phyloP scores from a whole-genome alignment of 2,888 invertebrate species.

The Philereme vetulata region DNA sequence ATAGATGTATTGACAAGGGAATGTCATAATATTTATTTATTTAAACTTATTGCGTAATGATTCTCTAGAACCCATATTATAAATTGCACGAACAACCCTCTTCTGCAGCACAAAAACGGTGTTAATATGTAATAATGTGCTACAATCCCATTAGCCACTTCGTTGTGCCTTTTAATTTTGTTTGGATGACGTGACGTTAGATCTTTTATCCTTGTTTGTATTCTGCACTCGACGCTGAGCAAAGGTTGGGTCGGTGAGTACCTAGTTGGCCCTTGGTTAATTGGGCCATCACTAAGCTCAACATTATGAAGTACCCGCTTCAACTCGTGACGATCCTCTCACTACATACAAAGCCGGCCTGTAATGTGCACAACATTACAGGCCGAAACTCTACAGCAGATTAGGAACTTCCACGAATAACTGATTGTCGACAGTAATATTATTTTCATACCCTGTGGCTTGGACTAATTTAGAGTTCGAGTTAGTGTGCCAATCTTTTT shows the following conservation, averaged over 20 bases:
- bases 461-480: background rate
- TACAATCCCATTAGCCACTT: conserved; percentile 8
- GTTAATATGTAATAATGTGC: no score
- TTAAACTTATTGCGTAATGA: no score
- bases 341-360: conserved; percentile 12
- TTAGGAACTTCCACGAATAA: conserved; percentile 21
- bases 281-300: conserved; percentile 41
- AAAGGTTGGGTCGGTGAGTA: conserved; percentile 28
- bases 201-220: conserved; percentile 35
- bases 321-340: conserved; percentile 30
- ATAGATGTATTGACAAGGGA: no score
- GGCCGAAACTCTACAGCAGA: conserved; percentile 14
- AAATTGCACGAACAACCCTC: no score
- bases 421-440: conserved; percentile 23
- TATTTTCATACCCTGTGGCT: conserved; percentile 10
- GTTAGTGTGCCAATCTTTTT: background rate
- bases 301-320: conserved; percentile 49
- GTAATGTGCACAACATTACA: conserved; percentile 5
- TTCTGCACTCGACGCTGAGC: conserved; percentile 28
- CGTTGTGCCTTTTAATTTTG: conserved; percentile 24
- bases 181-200: conserved; percentile 28
- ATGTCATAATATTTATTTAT: no score
- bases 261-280: conserved; percentile 36
- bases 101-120: no score
- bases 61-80: no score